Conservation (phyloP, 1,140 invertebrate species). For the Helicorthomorpha holstii region DNA sequence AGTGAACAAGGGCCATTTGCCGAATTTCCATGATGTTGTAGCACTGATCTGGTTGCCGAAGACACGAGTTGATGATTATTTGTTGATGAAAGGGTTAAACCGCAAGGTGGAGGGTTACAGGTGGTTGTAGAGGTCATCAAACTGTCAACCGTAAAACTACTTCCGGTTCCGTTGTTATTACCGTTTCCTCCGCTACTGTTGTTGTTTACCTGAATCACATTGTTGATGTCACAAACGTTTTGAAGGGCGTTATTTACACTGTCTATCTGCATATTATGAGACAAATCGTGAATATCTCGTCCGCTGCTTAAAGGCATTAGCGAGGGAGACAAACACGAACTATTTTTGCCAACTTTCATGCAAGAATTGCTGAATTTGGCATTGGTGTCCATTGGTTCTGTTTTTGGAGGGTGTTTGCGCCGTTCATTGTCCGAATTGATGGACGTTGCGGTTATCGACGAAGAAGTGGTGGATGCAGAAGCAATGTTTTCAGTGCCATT, state of each 20-base stretch:
- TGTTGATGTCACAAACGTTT: no score
- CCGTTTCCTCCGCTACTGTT: conserved; percentile 4
- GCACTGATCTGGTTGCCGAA: background rate
- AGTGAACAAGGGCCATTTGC: background rate
- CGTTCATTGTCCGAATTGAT: background rate
- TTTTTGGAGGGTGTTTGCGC: conserved; percentile 8
- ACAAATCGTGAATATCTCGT: no score
- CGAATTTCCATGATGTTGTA: background rate
- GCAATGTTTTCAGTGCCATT: conserved; percentile 20
- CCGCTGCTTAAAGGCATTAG: no score
- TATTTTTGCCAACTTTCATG: conserved; percentile 7
- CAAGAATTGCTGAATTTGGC: conserved; percentile 12
- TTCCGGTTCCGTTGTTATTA: conserved; percentile 10
- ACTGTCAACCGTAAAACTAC: conserved; percentile 16
- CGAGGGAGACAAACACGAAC: no score
- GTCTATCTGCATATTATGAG: no score
- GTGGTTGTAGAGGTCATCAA: conserved; percentile 16
- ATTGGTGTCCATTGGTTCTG: conserved; percentile 14
- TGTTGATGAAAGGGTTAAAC: background rate
- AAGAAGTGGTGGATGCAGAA: conserved; percentile 4
- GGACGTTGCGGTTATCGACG: conserved; percentile 8
- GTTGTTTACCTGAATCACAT: conserved; percentile 4
- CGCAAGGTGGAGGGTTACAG: conserved; percentile 3
- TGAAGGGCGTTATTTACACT: no score
- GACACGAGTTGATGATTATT: background rate